These are phyloP conservation scores for Brachyopa scutellaris DNA, from an alignment of 2,888 invertebrate species.

Conservation along the genomic window DNA sequence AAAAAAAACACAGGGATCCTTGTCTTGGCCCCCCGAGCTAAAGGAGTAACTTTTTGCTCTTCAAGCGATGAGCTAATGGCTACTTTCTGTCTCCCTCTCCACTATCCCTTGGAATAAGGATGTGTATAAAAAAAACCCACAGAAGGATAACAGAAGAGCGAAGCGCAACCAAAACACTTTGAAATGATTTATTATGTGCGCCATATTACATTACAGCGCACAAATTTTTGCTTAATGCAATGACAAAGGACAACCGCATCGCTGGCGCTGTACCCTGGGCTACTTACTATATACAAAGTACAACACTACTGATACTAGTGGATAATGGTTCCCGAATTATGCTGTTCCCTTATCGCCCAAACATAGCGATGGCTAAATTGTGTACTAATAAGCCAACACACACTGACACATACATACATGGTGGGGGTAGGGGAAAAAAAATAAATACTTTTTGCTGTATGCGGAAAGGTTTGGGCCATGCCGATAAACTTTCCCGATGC, in stretches of 20 bases:
- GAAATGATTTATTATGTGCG: slow-evolving; percentile 71
- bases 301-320: background rate
- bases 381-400: slow-evolving; percentile 45
- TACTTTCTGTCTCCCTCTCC: slow-evolving; percentile 29
- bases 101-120: background rate
- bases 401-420: background rate
- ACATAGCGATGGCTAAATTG: slow-evolving; percentile 2
- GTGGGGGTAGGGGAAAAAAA: background rate
- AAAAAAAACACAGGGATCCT: background rate
- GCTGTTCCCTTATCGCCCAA: slow-evolving; percentile 22
- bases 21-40: slow-evolving; percentile 28
- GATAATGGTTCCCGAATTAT: slow-evolving; percentile 14
- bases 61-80: slow-evolving; percentile 59
- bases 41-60: slow-evolving; percentile 54
- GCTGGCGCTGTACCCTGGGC: slow-evolving; percentile 13
- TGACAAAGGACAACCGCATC: slow-evolving; percentile 64
- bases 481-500: slow-evolving; percentile 67
- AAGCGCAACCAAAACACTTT: slow-evolving; percentile 53
- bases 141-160: slow-evolving; percentile 12
- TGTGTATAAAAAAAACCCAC: background rate
- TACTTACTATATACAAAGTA: background rate
- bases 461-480: background rate
- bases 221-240: slow-evolving; percentile 63
- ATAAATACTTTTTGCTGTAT: slow-evolving; percentile 3
- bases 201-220: slow-evolving; percentile 67